A percentile compares a stretch with the other conserved stretches of the same genome.
Evolutionary conservation across 2,797 vertebrate species (phyloP).

Genomic region (Cuculus canorus): DNA sequence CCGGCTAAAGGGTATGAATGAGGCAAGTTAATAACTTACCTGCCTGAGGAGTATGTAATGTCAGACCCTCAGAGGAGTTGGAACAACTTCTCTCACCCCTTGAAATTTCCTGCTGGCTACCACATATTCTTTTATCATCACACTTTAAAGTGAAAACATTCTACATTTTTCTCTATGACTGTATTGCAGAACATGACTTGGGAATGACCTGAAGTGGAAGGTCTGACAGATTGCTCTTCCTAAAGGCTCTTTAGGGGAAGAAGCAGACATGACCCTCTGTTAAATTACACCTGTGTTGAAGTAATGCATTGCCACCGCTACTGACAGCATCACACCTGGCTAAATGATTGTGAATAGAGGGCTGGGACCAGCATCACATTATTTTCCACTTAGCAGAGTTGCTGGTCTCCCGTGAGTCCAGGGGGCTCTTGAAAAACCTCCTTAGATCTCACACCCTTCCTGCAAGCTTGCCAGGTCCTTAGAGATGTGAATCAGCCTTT

Average conservation of each 20-base stretch:
- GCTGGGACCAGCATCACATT: background rate
- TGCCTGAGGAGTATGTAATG: background rate
- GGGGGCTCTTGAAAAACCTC: background rate
- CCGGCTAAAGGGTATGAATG: background rate
- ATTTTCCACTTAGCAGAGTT: constrained; percentile 15
- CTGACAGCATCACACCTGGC: background rate
- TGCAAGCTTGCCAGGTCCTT: background rate
- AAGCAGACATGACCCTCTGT: background rate
- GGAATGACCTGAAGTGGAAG: constrained; percentile 17
- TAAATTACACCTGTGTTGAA: background rate
- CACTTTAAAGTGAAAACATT: constrained; percentile 17
- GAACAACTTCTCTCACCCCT: background rate
- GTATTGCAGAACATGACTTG: background rate
- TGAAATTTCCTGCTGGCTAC: background rate
- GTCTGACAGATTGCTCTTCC: constrained; percentile 24
- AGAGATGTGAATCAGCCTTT: background rate
- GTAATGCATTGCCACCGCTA: background rate
- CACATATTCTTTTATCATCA: constrained; percentile 8
- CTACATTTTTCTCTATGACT: background rate
- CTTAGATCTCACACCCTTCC: background rate
- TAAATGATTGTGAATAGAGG: constrained; percentile 12
- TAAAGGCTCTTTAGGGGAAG: constrained; percentile 22
- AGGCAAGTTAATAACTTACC: constrained; percentile 7
- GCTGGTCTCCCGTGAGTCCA: background rate
- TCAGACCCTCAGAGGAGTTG: constrained; percentile 12